Conservation (phyloP, 53 echinoderm and acorn worm genomes). For the Mesocentrotus franciscanus region DNA sequence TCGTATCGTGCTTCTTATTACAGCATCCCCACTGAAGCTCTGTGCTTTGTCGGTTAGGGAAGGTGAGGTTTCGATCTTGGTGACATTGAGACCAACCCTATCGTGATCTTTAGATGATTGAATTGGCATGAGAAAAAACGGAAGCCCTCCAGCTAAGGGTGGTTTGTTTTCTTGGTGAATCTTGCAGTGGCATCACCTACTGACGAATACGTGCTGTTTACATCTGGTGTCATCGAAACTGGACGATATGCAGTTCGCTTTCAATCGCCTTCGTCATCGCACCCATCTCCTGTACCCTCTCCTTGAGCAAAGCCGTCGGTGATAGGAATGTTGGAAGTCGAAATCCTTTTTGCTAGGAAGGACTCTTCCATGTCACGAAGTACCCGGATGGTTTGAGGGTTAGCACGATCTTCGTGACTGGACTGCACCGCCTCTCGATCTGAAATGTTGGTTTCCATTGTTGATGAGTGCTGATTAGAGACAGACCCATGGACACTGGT, state of each 20-base stretch:
- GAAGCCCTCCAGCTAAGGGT: neutral
- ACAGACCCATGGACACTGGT: neutral
- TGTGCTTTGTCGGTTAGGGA: neutral
- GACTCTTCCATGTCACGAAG: neutral
- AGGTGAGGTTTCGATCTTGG: neutral
- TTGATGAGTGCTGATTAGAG: too few relatives aligned
- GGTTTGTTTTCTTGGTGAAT: neutral
- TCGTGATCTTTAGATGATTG: neutral
- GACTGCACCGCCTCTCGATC: neutral
- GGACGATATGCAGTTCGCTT: neutral
- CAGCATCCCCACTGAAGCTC: neutral
- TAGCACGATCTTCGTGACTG: neutral
- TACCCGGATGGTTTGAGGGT: neutral
- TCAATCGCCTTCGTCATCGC: too few relatives aligned
- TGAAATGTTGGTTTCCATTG: neutral
- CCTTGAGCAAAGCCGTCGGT: too few relatives aligned
- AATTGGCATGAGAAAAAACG: neutral
- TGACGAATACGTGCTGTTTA: neutral
- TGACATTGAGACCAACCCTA: neutral
- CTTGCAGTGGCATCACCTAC: neutral
- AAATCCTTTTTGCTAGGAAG: neutral
- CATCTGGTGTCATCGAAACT: neutral
- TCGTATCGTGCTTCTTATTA: neutral
- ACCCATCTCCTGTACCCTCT: too few relatives aligned
- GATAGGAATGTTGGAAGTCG: neutral